Percentiles rank a stretch among this genome's conserved stretches.
Evolutionary conservation across 1,140 invertebrate species (phyloP).

Genomic region (Pseudomyrmex cubaensis): DNA sequence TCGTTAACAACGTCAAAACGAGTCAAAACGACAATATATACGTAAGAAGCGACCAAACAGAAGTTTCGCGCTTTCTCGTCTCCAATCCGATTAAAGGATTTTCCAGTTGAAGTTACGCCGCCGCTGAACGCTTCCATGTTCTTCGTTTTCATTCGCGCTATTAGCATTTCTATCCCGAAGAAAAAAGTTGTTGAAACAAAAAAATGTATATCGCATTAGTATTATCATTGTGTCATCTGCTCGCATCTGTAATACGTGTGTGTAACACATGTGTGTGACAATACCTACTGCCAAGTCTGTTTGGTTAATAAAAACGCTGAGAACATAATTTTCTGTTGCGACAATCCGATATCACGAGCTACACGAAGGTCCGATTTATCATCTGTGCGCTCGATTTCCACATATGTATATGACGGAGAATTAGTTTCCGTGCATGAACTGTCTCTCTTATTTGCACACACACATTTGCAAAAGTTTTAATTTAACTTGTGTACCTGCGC

Average conservation of each 20-base stretch:
- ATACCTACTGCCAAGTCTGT: slow-evolving; percentile 72
- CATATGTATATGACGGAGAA: neutral
- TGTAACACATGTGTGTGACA: slow-evolving; percentile 62
- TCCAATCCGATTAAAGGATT: neutral
- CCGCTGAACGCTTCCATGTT: neutral
- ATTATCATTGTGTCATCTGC: slow-evolving; percentile 64
- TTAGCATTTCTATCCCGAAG: slow-evolving; percentile 35
- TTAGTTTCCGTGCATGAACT: slow-evolving; percentile 4
- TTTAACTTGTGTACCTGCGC: too few species aligned
- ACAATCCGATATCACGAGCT: slow-evolving; percentile 20
- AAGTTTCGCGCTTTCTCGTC: neutral
- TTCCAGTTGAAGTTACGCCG: slow-evolving; percentile 19
- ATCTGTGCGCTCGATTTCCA: neutral
- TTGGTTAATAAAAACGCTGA: slow-evolving; percentile 64
- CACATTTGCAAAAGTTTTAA: too few species aligned
- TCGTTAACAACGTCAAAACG: slow-evolving; percentile 1
- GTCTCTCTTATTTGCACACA: neutral
- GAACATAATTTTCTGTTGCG: slow-evolving; percentile 8
- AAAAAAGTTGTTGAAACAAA: slow-evolving; percentile 15
- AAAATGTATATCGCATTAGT: slow-evolving; percentile 60
- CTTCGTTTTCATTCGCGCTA: slow-evolving; percentile 1
- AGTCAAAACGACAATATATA: slow-evolving; percentile 15
- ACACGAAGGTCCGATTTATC: neutral
- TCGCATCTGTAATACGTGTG: slow-evolving; percentile 71
- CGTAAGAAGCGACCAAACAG: neutral